phyloP scores from a whole-genome alignment of 2,797 vertebrate species.

The Danio kyathit region DNA sequence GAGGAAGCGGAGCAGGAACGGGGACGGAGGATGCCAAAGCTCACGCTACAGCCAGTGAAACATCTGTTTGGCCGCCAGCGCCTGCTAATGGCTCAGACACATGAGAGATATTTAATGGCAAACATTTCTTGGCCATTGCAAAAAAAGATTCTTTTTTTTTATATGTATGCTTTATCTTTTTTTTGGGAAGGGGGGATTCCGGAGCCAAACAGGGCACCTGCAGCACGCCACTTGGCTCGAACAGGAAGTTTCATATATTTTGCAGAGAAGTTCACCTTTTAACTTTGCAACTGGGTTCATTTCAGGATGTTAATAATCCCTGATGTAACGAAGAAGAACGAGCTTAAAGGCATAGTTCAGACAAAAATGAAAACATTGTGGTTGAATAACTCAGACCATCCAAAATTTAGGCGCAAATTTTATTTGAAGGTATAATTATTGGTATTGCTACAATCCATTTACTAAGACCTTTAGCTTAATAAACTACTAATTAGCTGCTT shows the following conservation, averaged over 20 bases:
- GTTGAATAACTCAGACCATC: too few relatives aligned
- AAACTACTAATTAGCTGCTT: too few relatives aligned
- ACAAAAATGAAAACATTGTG: too few relatives aligned
- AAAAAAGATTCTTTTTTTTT: conserved; percentile 51
- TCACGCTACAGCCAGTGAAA: conserved; percentile 74
- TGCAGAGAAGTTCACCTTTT: conserved; percentile 82
- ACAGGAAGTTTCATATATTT: conserved; percentile 91
- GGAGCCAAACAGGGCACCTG: conserved; percentile 83
- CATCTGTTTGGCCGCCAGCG: conserved; percentile 87
- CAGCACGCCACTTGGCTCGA: conserved; percentile 80
- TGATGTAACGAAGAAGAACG: conserved; percentile 70
- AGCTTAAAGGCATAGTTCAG: neutral
- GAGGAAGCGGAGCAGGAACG: conserved; percentile 64
- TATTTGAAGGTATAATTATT: too few relatives aligned
- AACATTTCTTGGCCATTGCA: conserved; percentile 69
- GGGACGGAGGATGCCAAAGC: conserved; percentile 78
- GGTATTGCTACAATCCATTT: too few relatives aligned
- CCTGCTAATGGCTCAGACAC: conserved; percentile 76
- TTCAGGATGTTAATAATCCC: conserved; percentile 81
- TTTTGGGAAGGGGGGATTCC: conserved; percentile 77
- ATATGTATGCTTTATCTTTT: conserved; percentile 60
- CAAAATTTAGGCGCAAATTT: too few relatives aligned
- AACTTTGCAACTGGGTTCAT: conserved; percentile 76
- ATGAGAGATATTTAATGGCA: conserved; percentile 76
- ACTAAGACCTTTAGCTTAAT: too few relatives aligned